Evolutionary conservation across 2,888 invertebrate genomes (phyloP).

Genomic region (Empis livida): DNA sequence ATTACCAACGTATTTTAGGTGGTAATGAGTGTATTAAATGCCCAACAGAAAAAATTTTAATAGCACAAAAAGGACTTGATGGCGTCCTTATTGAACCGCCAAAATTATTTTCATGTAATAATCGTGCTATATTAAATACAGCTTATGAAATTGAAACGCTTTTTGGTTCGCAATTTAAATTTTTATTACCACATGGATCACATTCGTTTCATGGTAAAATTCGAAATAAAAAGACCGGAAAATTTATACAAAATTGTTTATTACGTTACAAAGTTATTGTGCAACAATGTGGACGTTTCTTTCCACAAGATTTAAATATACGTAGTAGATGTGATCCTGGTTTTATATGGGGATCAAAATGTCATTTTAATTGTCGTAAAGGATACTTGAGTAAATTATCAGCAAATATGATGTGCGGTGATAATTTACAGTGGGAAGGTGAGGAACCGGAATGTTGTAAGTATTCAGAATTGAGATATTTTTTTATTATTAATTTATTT

Average conservation of each 20-base stretch:
- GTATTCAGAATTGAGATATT: neutral
- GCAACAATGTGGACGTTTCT: slow-evolving; percentile 12
- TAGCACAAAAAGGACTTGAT: slow-evolving; percentile 14
- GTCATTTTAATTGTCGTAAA: slow-evolving; percentile 13
- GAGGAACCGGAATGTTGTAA: slow-evolving; percentile 13
- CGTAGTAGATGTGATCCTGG: slow-evolving; percentile 13
- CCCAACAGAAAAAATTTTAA: slow-evolving; percentile 13
- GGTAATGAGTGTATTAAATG: slow-evolving; percentile 13
- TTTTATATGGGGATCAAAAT: slow-evolving; percentile 16
- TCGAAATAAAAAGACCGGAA: slow-evolving; percentile 10
- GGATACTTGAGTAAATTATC: slow-evolving; percentile 11
- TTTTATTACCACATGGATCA: slow-evolving; percentile 14
- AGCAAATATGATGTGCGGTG: slow-evolving; percentile 13
- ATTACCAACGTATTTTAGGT: neutral
- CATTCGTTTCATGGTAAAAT: slow-evolving; percentile 15
- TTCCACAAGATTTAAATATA: slow-evolving; percentile 9
- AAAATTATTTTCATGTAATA: slow-evolving; percentile 12
- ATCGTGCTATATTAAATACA: slow-evolving; percentile 10
- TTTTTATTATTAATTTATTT: neutral
- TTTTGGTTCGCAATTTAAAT: slow-evolving; percentile 13
- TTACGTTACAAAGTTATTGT: slow-evolving; percentile 16
- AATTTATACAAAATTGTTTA: slow-evolving; percentile 12
- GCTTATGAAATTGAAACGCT: slow-evolving; percentile 14
- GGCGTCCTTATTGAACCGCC: slow-evolving; percentile 15
- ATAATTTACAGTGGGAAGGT: slow-evolving; percentile 15